These are phyloP conservation scores for Pyrrhosoma nymphula DNA, from an alignment of 2,888 invertebrate genomes.

Conservation along the genomic window DNA sequence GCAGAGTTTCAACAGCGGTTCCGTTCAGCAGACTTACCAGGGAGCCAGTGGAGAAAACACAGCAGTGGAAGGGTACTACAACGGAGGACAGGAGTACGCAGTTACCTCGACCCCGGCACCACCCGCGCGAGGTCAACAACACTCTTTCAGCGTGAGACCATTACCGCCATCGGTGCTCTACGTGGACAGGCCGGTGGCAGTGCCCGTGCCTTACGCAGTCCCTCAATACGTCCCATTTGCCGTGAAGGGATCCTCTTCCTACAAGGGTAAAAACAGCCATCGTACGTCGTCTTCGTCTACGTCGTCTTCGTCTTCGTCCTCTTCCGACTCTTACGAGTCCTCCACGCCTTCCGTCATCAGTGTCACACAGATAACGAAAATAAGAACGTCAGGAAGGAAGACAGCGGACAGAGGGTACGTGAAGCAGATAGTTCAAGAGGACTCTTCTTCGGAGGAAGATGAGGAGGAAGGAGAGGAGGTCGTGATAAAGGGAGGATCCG, in stretches of 20 bases:
- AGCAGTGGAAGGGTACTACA: not conserved
- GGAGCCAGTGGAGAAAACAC: not conserved
- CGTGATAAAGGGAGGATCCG: conserved; percentile 21
- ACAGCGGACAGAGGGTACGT: conserved; percentile 42
- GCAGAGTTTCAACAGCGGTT: not conserved
- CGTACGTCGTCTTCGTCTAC: conserved; percentile 70
- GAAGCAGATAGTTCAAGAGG: conserved; percentile 33
- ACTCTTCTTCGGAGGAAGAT: conserved; percentile 20
- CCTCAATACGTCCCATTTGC: conserved; percentile 74
- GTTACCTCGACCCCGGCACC: conserved; percentile 41
- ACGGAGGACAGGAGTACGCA: not conserved
- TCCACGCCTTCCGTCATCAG: conserved; percentile 43
- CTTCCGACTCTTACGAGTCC: conserved; percentile 58
- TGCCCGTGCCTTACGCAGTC: conserved; percentile 74
- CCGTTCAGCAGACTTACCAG: not conserved
- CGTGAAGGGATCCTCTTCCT: conserved; percentile 69
- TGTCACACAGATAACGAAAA: conserved; percentile 68
- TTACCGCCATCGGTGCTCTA: conserved; percentile 49
- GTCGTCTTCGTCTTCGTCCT: conserved; percentile 42
- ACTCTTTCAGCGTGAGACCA: not conserved
- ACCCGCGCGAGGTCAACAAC: not conserved
- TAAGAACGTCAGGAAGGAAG: conserved; percentile 43
- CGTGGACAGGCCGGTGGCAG: conserved; percentile 71
- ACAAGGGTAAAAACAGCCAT: conserved; percentile 70
- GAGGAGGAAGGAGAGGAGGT: conserved; percentile 40